Conservation (phyloP, 2,113 vertebrate genomes). For the Triplophysa dalaica region DNA sequence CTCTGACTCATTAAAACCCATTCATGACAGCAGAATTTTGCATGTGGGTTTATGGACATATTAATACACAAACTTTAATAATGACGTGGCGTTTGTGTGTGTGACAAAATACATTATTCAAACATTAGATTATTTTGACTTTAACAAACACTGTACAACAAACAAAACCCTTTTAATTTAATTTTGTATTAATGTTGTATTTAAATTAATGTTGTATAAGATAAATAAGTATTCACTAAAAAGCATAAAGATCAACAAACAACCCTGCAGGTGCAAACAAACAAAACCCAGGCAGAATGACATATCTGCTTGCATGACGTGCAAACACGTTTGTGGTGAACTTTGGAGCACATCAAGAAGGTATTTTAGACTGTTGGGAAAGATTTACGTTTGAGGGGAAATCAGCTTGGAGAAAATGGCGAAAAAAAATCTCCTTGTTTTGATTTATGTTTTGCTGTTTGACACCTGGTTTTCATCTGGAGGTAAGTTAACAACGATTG, state of each 20-base stretch:
- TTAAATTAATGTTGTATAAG: background rate
- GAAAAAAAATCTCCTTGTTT: constrained; percentile 52
- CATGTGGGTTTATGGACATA: background rate
- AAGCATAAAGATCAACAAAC: background rate
- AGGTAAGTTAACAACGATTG: constrained; percentile 54
- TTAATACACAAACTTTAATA: background rate
- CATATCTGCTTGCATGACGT: constrained; percentile 38
- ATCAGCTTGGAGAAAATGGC: constrained; percentile 60
- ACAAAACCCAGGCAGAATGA: constrained; percentile 11
- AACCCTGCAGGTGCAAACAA: constrained; percentile 7
- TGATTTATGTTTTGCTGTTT: constrained; percentile 54
- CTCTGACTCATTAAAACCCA: background rate
- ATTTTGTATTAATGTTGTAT: too few species aligned
- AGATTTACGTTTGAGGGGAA: constrained; percentile 24
- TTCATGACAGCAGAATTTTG: background rate
- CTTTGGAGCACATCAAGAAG: constrained; percentile 66
- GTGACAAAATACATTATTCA: background rate
- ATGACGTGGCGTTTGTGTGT: background rate
- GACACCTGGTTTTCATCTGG: constrained; percentile 44
- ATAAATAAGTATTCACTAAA: background rate
- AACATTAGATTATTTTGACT: background rate
- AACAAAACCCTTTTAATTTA: background rate
- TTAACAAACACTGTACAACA: background rate
- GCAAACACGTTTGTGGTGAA: constrained; percentile 67
- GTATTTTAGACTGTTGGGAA: constrained; percentile 19